These are phyloP conservation scores for Acronicta psi DNA, from an alignment of 2,888 invertebrate genomes.

Conservation along the genomic window DNA sequence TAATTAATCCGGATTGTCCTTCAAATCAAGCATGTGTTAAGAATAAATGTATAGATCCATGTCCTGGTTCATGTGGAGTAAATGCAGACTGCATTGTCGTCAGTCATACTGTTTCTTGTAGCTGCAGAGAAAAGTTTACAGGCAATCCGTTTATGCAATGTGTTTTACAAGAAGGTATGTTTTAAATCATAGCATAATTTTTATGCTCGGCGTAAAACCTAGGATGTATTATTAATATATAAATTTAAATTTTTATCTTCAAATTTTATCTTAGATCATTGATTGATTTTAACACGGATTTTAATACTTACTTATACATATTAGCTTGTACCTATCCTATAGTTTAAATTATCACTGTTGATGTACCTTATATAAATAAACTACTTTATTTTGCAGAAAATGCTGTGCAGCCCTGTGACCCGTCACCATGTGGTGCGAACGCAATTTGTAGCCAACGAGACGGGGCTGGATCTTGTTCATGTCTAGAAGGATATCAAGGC, in stretches of 20 bases:
- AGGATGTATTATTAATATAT: neutral
- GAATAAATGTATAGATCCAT: slow-evolving; percentile 94
- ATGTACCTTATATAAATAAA: no score
- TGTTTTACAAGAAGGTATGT: slow-evolving; percentile 87
- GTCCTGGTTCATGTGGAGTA: slow-evolving; percentile 94
- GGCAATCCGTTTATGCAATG: slow-evolving; percentile 96
- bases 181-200: neutral
- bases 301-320: no score
- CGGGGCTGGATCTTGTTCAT: slow-evolving; percentile 94
- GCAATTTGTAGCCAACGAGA: slow-evolving; percentile 93
- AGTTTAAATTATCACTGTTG: no score
- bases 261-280: no score
- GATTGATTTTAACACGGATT: no score
- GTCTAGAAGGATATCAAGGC: slow-evolving; percentile 94
- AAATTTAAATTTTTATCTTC: no score
- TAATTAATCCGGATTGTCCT: slow-evolving; percentile 94
- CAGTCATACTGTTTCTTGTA: slow-evolving; percentile 94
- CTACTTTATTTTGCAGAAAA: slow-evolving; percentile 84
- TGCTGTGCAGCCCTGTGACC: slow-evolving; percentile 93
- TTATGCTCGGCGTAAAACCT: neutral
- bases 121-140: slow-evolving; percentile 92
- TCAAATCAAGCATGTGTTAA: slow-evolving; percentile 94
- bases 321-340: no score
- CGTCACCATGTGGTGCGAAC: slow-evolving; percentile 96
- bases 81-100: slow-evolving; percentile 94